Evolutionary conservation across 2,888 invertebrate genomes (phyloP), one percentile per base, ranked within the genome.

Genomic region (Lycophotia porphyrea): DNA sequence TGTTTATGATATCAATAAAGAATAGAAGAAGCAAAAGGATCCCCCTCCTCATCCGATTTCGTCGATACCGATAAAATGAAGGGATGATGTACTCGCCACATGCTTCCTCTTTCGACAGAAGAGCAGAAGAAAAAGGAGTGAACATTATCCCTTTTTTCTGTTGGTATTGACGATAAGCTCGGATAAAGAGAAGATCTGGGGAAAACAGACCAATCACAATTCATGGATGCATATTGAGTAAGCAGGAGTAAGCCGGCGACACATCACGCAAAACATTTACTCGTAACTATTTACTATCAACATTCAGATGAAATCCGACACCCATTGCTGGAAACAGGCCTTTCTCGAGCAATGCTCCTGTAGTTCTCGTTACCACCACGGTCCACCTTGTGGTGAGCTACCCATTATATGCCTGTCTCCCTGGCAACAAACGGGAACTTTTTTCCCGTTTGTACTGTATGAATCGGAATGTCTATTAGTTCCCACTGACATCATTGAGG

Each of bases 1-100:
- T 31, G 21, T 27, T 55, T 47, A 24, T 66, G n/a, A 68, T 68
- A 27, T 67, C 18, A 67, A 36, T 52, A 52, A 58, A 70, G 0
- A 36, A 1, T 61, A 61, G 2, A 36, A 24, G 36, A 5, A 24
- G 36, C 7, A 18, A 55, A 31, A 55, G 55, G 55, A 55, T 55
- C 15, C 27, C 27, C 55, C 15, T 55, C 0, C 15, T 55, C 7
- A 18, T 27, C 2, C 15, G 55, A 27, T 27, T 55, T 27, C 1
- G 55, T 55, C 27, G 15, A 15, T 55, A 27, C 27, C 15, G 5
- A 55, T 15, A 1, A 55, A 55, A 15, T 13, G n/a, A 27, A 27
- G 13, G 27, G 27, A 27, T 55, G 13, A 55, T 49, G 49, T 9
- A 49, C 24, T 49, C 49, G 9, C 24, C 49, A n/a, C 55, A 27